A percentile compares a stretch with the other conserved stretches of the same genome.
These are phyloP conservation scores for Aphidius gifuensis DNA, from an alignment of 1,140 invertebrate genomes.

Conservation along the genomic window DNA sequence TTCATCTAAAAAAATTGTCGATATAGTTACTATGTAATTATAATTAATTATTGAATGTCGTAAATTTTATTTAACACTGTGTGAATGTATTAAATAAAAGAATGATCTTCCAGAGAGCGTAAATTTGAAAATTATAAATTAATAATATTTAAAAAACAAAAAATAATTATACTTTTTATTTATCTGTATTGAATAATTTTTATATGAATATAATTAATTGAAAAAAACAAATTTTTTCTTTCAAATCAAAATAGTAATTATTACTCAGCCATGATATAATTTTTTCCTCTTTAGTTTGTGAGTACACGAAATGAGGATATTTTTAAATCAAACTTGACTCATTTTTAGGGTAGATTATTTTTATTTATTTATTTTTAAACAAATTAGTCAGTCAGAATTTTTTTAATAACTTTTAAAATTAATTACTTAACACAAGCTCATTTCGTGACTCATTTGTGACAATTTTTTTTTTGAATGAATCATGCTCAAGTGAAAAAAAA, in stretches of 20 bases:
- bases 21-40: conserved; percentile 8
- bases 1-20: conserved; percentile 13
- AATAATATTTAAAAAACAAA: not conserved
- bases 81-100: conserved; percentile 17
- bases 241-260: no score
- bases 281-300: no score
- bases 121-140: not conserved
- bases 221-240: no score
- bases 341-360: no score
- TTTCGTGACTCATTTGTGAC: conserved; percentile 12
- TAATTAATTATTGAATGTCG: conserved; percentile 18
- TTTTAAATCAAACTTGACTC: no score
- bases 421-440: not conserved
- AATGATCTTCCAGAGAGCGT: conserved; percentile 40
- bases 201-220: no score
- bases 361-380: no score
- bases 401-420: no score
- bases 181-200: not conserved
- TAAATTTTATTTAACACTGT: conserved; percentile 19
- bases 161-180: not conserved
- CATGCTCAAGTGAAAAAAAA: conserved; percentile 15
- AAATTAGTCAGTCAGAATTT: no score
- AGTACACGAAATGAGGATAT: no score
- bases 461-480: not conserved
- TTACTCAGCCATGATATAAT: no score